Evolutionary conservation across 2,797 vertebrate genomes (phyloP), one percentile per base, ranked within the genome.

Genomic region (Enteromius fasciolatus): DNA sequence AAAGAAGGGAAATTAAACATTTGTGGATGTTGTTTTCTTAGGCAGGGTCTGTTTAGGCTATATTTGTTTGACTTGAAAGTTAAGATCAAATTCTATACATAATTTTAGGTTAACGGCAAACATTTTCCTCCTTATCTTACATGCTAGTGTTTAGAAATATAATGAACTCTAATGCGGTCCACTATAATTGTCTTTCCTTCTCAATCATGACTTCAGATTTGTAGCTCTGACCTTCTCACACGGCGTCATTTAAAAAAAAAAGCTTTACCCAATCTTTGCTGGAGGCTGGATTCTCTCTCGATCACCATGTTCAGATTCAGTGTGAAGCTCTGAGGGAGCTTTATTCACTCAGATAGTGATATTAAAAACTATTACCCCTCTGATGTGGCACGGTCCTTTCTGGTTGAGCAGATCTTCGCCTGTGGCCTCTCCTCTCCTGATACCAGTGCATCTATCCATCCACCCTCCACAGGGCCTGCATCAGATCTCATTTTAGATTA

Each of bases 401-500:
- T 48, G 80, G 72, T 64, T n/a, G 18, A 83, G n/a, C 67, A 76
- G 48, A 67, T 44, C 72, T 68, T 44, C 17, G 18, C 61, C 72
- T 76, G 72, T 76, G 36, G 48, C 59, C 44, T 81, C 12, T 64
- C 59, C 44, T 81, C 12, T 64, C 33, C 69, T 74, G 57, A 80
- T 63, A 75, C 20, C 72, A 28, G 15, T 8, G n/a, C 23, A n/a
- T 23, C 46, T 68, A 84, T 85, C 82, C 80, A 77, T 70, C 68
- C 66, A 78, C 54, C 28, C 77, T 76, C 80, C 50, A 50, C 67
- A 66, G n/a, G 78, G 17, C 68, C 25, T 63, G 80, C 81, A 69
- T 86, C 84, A 84, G 83, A 88, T 88, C 66, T 87, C 76, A 86
- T 86, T 88, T 87, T 80, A 87, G 87, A 88, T 86, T n/a, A 54